phyloP scores from a whole-genome alignment of 2,113 vertebrate species.

The Grantiella picta region DNA sequence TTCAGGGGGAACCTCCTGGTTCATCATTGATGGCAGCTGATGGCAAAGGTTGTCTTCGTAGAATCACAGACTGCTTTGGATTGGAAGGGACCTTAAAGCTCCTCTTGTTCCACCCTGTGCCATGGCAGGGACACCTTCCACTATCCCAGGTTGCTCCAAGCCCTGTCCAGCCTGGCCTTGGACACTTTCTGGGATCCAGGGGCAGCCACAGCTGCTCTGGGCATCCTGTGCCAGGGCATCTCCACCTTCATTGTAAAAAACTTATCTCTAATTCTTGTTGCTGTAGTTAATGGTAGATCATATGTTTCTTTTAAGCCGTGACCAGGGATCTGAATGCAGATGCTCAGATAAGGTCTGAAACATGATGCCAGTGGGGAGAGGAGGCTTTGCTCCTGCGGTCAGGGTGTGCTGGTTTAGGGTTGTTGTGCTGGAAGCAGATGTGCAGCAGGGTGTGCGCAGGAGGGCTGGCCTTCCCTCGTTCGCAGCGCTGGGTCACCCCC shows the following conservation, averaged over 20 bases:
- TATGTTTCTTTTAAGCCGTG: background rate
- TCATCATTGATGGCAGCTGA: fast-evolving
- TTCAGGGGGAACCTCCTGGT: background rate
- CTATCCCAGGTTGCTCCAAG: background rate
- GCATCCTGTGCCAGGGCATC: background rate
- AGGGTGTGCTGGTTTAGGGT: fast-evolving
- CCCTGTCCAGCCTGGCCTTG: background rate
- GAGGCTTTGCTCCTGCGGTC: background rate
- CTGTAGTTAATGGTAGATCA: background rate
- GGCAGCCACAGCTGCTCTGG: background rate
- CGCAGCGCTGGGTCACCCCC: background rate
- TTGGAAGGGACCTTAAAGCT: background rate
- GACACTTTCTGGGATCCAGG: background rate
- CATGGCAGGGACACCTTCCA: background rate
- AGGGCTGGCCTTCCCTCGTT: fast-evolving
- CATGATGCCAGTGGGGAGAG: background rate
- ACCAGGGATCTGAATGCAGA: background rate
- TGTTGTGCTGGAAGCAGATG: background rate
- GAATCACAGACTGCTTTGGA: background rate
- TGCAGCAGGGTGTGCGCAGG: background rate
- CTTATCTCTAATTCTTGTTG: background rate
- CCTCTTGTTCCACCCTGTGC: background rate
- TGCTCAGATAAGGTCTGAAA: background rate
- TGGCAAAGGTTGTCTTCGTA: background rate
- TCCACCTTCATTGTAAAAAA: background rate